Conservation (phyloP, 2,888 invertebrate species). For the Rotaria magnacalcarata region DNA sequence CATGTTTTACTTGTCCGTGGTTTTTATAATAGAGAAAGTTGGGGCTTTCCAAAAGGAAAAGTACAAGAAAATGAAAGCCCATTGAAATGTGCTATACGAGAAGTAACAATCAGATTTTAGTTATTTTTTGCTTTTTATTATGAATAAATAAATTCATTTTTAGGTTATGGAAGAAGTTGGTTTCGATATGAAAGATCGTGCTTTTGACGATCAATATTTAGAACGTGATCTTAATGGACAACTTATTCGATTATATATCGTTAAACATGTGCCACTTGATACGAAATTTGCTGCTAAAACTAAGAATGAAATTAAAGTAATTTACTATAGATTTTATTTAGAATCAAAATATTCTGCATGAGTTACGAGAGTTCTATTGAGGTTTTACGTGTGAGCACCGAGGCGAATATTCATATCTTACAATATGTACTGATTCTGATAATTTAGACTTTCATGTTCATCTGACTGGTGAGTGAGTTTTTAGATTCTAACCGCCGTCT, state of each 20-base stretch:
- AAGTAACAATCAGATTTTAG: conserved; percentile 64
- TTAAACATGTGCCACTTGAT: conserved; percentile 73
- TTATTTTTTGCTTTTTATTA: too few relatives aligned
- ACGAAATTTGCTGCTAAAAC: conserved; percentile 72
- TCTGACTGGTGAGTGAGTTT: too few relatives aligned
- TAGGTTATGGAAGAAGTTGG: conserved; percentile 86
- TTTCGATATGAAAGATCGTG: conserved; percentile 77
- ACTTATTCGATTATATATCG: conserved; percentile 74
- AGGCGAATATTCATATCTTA: too few relatives aligned
- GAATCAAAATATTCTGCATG: too few relatives aligned
- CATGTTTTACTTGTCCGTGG: conserved; percentile 61
- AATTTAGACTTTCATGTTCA: too few relatives aligned
- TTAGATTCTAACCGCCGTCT: too few relatives aligned
- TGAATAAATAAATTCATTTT: too few relatives aligned
- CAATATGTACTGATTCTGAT: too few relatives aligned
- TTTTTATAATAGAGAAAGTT: conserved; percentile 64
- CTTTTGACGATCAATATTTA: conserved; percentile 77
- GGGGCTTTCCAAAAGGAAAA: conserved; percentile 99
- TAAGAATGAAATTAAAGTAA: conserved; percentile 74
- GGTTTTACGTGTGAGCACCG: too few relatives aligned
- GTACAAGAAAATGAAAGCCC: conserved; percentile 91
- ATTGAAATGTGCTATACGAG: conserved; percentile 83
- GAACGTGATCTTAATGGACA: conserved; percentile 86
- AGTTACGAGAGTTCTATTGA: too few relatives aligned
- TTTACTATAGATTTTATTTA: background rate